Evolutionary conservation across 2,113 vertebrate species (phyloP), one percentile per base, ranked within the genome.

Genomic region (Nycticryphes semicollaris): DNA sequence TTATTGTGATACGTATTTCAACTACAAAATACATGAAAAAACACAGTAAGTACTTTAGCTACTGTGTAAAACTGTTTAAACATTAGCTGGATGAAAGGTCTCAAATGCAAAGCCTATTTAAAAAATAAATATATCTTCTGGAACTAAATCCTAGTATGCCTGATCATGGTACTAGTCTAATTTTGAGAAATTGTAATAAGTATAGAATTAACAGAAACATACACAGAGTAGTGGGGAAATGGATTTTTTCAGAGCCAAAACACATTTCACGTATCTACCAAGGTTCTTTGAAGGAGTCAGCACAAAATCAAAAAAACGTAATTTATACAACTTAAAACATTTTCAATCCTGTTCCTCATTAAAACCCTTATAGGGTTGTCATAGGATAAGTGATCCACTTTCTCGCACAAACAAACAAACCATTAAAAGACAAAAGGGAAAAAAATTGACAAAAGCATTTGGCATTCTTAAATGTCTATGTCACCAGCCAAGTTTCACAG

Each of bases 211-310:
- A 47, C 16, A 79, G 25, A 56, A 0, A 8, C 1, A 72, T 7
- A 22, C 53, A 51, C 7, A 23, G 86, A 62, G 23, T 56, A 60
- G 20, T 27, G 24, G 15, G 23, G 9, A 66, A 66, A 67, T 45
- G 2, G 33, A 47, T 70, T 75, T 95, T 75, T 75, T 79, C 15
- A 59, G 21, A 48, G 14, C 7, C 5, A 59, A 82, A 48, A 21
- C 23, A 51, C 1, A 3, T 1, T 9, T 89, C 20, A 10, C 9
- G 0, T 63, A 25, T 45, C n/a, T 67, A 25, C 20, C 20, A 15
- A 18, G 14, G 18, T 33, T 82, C 62, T 94, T 64, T 56, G 48
- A 82, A 78, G n/a, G 17, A 78, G 6, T 51, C 66, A 56, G 3
- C 47, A 78, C 18, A 47, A 12, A 67, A 18, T 27, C 23, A 82